Base-by-base conservation (phyloP, 2,888 invertebrate species). In the Autographa gamma region DNA sequence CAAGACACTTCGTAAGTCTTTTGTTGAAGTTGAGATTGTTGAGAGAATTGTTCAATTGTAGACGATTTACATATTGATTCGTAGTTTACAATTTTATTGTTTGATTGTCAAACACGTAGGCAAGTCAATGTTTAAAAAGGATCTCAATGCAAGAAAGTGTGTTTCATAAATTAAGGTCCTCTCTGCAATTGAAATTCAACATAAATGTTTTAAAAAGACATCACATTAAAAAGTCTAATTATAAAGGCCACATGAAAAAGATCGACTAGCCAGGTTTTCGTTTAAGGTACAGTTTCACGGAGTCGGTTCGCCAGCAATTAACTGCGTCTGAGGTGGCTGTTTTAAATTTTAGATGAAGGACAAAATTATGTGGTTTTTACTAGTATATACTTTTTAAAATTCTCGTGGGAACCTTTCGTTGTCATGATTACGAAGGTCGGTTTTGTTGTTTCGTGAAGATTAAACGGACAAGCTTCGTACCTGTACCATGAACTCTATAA, bases 291-390 rank as follows among this genome's bases (percentile, higher is more conserved):
- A 48, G 64, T 59, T 60, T 32, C 25, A 60, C 65, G 66, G 65
- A 74, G 71, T 81, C 73, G 80, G 83, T 81, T 81, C 74, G 78
- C 81, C 78, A 80, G 76, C 87, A 90, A 90, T 90, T 90, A 90
- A 78, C 82, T 66, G 70, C 70, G 65, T 71, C 70, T 65, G 76
- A 79, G 79, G 81, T 73, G 63, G 75, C 79, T 84, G 83, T 74
- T 86, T 87, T 89, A 85, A 88, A 88, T 87, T 86, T 89, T 84
- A 89, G 81, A 89, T 86, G 86, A 87, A 89, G 87, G 87, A 81
- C 84, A 79, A 62, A 81, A 74, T 82, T 77, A 78, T 84, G 86
- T 73, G 88, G 86, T 86, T 85, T 83, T 74, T 85, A 79, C 82
- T 82, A 78, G 81, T 73, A 83, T 82, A 80, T 81, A 81, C 74